phyloP scores from a whole-genome alignment of 2,113 vertebrate genomes.

The Megaptera novaeangliae region DNA sequence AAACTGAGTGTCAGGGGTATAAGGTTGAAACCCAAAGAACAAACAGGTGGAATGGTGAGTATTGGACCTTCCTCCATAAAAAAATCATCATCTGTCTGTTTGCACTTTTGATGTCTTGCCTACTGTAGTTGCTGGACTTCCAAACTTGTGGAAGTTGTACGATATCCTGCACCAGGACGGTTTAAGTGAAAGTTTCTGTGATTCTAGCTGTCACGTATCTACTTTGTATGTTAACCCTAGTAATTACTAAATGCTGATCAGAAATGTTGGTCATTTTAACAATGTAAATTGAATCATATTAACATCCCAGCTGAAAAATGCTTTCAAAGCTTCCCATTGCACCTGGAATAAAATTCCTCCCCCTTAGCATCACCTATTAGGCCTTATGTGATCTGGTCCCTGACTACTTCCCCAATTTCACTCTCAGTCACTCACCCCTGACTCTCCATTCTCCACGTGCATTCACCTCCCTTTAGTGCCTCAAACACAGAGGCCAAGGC shows the following conservation, averaged over 20 bases:
- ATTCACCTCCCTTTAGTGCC: neutral
- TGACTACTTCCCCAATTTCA: neutral
- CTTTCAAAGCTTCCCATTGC: neutral
- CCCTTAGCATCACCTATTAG: neutral
- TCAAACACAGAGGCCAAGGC: neutral
- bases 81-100: neutral
- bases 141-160: neutral
- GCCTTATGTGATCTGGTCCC: neutral
- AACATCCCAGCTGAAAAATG: neutral
- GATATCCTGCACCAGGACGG: neutral
- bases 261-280: neutral
- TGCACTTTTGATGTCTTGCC: neutral
- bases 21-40: neutral
- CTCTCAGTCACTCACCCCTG: neutral
- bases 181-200: neutral
- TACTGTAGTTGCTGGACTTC: neutral
- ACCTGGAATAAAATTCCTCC: neutral
- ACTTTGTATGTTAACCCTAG: neutral
- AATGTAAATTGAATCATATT: neutral
- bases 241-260: neutral
- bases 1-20: neutral
- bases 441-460: neutral
- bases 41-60: neutral
- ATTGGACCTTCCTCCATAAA: neutral
- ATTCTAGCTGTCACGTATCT: neutral